Percentiles rank a stretch among this genome's conserved stretches.
phyloP scores from a whole-genome alignment of 2,797 vertebrate genomes.

The Microchirus variegatus region DNA sequence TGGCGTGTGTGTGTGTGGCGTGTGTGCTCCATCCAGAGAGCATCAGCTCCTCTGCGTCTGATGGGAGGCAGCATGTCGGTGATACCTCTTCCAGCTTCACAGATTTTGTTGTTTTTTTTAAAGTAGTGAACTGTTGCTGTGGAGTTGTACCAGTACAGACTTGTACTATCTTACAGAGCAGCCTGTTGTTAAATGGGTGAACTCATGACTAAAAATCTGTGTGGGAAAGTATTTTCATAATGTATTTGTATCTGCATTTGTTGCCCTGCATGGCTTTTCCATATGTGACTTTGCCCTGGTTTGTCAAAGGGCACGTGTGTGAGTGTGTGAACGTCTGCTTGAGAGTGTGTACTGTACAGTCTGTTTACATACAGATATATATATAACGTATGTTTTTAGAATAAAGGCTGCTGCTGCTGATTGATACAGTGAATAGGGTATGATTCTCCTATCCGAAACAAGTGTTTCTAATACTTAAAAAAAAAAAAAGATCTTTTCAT shows the following conservation, averaged over 20 bases:
- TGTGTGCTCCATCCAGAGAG: constrained; percentile 21
- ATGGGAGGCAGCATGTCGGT: constrained; percentile 20
- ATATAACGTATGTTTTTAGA: constrained; percentile 48
- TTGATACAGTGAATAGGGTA: constrained; percentile 59
- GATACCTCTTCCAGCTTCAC: constrained; percentile 20
- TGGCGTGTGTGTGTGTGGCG: constrained; percentile 41
- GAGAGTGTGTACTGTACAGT: constrained; percentile 18
- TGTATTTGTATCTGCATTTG: constrained; percentile 60
- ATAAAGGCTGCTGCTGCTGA: constrained; percentile 71
- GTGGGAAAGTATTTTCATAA: constrained; percentile 59
- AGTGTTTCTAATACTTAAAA: constrained; percentile 46
- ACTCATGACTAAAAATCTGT: constrained; percentile 62
- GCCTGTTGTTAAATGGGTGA: constrained; percentile 32
- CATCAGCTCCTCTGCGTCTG: constrained; percentile 12
- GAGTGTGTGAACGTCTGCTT: constrained; percentile 6
- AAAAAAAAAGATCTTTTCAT: constrained; percentile 27
- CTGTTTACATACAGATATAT: constrained; percentile 9
- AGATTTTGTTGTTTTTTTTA: constrained; percentile 9
- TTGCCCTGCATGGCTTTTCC: constrained; percentile 69
- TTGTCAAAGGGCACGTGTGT: constrained; percentile 42
- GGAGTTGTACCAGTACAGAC: constrained; percentile 50
- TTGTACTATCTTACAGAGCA: constrained; percentile 44
- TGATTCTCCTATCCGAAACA: constrained; percentile 45
- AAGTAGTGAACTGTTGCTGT: constrained; percentile 39
- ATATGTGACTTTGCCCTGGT: constrained; percentile 44